A percentile compares a stretch with the other conserved stretches of the same genome.
These are phyloP conservation scores for Hypotaenidia okinawae DNA, from an alignment of 2,797 vertebrate species.

Conservation along the genomic window DNA sequence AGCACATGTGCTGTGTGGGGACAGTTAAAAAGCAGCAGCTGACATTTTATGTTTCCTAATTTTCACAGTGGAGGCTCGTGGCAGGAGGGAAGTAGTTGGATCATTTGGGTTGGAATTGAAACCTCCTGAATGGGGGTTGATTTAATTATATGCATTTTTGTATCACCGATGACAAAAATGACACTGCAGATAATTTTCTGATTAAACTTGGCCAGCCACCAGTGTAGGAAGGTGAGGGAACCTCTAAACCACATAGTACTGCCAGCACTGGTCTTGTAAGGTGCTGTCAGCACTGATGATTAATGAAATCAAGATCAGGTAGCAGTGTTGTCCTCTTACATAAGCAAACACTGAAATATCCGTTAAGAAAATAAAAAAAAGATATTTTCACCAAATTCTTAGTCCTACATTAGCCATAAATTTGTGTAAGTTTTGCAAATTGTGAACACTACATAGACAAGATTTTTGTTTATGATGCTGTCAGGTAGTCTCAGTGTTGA, in stretches of 20 bases:
- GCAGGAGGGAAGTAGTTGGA: background rate
- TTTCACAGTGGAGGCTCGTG: background rate
- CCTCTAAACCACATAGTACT: background rate
- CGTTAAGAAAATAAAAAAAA: background rate
- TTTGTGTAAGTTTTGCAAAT: background rate
- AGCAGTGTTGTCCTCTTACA: background rate
- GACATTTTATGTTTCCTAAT: background rate
- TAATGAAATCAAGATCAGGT: background rate
- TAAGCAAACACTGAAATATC: background rate
- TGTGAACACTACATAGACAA: background rate
- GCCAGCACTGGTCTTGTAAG: accelerated
- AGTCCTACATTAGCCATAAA: background rate
- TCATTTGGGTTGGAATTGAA: background rate
- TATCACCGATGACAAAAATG: background rate
- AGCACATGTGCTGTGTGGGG: background rate
- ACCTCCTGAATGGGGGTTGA: background rate
- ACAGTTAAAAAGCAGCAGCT: background rate
- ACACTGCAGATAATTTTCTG: background rate
- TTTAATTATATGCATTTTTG: background rate
- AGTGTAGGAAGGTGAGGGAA: background rate
- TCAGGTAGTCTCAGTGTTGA: background rate
- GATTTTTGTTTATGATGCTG: background rate
- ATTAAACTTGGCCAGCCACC: background rate
- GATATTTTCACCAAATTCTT: background rate
- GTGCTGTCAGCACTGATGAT: background rate